These are phyloP conservation scores for Drosophila nr. fundita DNA, from an alignment of 2,888 invertebrate genomes.

Conservation along the genomic window DNA sequence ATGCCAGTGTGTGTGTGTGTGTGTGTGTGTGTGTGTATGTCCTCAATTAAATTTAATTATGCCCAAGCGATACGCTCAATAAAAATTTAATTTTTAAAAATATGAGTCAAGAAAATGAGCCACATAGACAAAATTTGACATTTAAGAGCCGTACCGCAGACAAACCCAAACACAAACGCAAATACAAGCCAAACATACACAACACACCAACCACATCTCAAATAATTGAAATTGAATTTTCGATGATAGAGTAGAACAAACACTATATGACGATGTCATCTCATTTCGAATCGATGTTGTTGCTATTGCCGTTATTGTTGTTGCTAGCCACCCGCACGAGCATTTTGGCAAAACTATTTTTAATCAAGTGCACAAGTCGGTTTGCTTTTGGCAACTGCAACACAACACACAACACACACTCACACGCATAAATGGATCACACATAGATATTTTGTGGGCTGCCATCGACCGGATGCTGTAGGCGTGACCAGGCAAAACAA, in stretches of 20 bases:
- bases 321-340: slow-evolving; percentile 58
- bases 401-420: slow-evolving; percentile 19
- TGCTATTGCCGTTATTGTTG: slow-evolving; percentile 26
- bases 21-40: slow-evolving; percentile 47
- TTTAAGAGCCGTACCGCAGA: slow-evolving; percentile 54
- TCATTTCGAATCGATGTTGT: slow-evolving; percentile 10
- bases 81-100: slow-evolving; percentile 80
- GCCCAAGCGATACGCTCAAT: slow-evolving; percentile 80
- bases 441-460: slow-evolving; percentile 14
- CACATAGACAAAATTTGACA: slow-evolving; percentile 62
- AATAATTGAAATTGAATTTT: slow-evolving; percentile 80
- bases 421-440: slow-evolving; percentile 3
- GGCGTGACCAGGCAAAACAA: slow-evolving; percentile 31
- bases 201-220: slow-evolving; percentile 23
- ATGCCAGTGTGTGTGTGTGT: slow-evolving; percentile 17
- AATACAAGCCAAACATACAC: slow-evolving; percentile 20
- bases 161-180: slow-evolving; percentile 21
- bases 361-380: slow-evolving; percentile 67
- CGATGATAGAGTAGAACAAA: slow-evolving; percentile 65
- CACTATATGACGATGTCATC: slow-evolving; percentile 51
- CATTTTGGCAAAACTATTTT: slow-evolving; percentile 71
- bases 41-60: slow-evolving; percentile 82
- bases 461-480: slow-evolving; percentile 51
- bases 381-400: slow-evolving; percentile 63
- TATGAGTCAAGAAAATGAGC: slow-evolving; percentile 72